Evolutionary conservation across 2,888 invertebrate species (phyloP).

Genomic region (Melipona beecheii): DNA sequence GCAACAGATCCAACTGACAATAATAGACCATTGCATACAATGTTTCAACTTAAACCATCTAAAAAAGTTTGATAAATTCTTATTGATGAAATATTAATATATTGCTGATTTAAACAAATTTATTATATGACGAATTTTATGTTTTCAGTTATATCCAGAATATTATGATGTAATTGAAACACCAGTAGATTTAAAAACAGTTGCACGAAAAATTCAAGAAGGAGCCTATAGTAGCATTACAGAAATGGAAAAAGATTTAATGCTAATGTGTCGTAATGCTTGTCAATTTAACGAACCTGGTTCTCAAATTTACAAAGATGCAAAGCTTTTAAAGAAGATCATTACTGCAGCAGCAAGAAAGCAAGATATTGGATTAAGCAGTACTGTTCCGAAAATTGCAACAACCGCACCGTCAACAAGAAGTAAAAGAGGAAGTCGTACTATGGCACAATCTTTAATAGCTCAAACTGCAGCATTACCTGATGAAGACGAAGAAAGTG

Average conservation of each 20-base stretch:
- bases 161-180: constrained; percentile 97
- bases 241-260: constrained; percentile 95
- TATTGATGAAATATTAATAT: constrained; percentile 18
- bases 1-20: constrained; percentile 90
- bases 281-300: constrained; percentile 98
- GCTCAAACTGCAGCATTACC: constrained; percentile 87
- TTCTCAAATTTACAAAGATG: constrained; percentile 98
- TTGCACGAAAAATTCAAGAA: constrained; percentile 95
- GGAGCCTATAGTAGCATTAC: constrained; percentile 91
- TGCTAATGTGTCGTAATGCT: constrained; percentile 97
- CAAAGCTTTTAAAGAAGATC: constrained; percentile 94
- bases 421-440: constrained; percentile 81
- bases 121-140: constrained; percentile 17
- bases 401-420: constrained; percentile 79
- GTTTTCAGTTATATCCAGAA: constrained; percentile 92
- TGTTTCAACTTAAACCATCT: constrained; percentile 96
- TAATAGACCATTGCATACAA: constrained; percentile 92
- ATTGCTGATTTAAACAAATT: constrained; percentile 7
- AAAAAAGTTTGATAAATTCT: constrained; percentile 86
- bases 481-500: constrained; percentile 88
- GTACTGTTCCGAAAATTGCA: constrained; percentile 73
- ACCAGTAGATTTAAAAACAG: constrained; percentile 97
- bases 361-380: constrained; percentile 75
- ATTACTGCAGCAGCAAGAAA: constrained; percentile 83
- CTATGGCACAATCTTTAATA: constrained; percentile 85